Evolutionary conservation across 2,797 vertebrate genomes (phyloP).

Genomic region (Pachyuromys duprasi): DNA sequence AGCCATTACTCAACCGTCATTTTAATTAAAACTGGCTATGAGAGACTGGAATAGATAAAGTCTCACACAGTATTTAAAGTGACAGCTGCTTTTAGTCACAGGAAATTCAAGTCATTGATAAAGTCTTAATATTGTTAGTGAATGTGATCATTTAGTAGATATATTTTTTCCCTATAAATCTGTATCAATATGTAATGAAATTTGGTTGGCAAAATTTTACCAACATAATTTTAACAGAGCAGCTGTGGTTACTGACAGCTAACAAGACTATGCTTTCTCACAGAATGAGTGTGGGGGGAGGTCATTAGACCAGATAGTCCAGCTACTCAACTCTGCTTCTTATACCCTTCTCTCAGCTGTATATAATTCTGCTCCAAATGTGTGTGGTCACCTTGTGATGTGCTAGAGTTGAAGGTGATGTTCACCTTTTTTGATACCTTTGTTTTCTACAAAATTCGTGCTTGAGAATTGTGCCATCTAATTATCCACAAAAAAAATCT

Average conservation of each 20-base stretch:
- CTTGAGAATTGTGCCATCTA: not conserved
- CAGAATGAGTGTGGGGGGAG: not conserved
- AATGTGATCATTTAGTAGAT: slow-evolving; percentile 17
- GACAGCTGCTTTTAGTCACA: slow-evolving; percentile 5
- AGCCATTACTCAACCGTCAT: not conserved
- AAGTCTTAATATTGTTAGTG: not conserved
- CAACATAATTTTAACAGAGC: not conserved
- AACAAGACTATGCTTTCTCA: not conserved
- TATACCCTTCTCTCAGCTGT: not conserved
- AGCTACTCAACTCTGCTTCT: not conserved
- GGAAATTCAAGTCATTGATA: not conserved
- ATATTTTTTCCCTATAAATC: not conserved
- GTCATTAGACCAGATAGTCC: too few relatives aligned
- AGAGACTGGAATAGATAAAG: not conserved
- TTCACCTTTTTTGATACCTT: not conserved
- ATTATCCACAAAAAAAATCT: not conserved
- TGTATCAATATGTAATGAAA: not conserved
- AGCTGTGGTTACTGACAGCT: not conserved
- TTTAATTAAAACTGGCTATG: slow-evolving; percentile 58
- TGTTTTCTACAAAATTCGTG: not conserved
- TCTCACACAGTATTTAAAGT: not conserved
- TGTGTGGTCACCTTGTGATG: not conserved
- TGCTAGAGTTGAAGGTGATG: not conserved
- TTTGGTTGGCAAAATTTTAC: not conserved
- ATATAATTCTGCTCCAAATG: not conserved